phyloP scores from a whole-genome alignment of 2,113 vertebrate species.

The Rhea pennata region DNA sequence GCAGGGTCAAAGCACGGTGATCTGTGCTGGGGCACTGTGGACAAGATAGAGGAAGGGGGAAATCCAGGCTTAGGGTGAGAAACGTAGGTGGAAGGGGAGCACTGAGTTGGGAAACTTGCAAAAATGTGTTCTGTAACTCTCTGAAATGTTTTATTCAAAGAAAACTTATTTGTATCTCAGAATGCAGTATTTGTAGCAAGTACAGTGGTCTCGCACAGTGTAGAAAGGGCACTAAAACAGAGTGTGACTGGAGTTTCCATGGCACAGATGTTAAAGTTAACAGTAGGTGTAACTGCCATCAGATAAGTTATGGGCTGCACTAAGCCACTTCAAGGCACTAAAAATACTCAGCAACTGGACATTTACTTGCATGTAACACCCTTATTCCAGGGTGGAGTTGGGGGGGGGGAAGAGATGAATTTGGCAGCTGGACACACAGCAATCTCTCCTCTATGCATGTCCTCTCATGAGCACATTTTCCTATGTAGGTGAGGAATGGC shows the following conservation, averaged over 20 bases:
- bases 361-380: neutral
- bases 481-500: conserved; percentile 68
- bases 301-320: neutral
- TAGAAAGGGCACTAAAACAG: neutral
- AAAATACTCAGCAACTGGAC: neutral
- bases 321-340: neutral
- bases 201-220: neutral
- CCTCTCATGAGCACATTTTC: conserved; percentile 35
- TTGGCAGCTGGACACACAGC: neutral
- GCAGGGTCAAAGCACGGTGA: neutral
- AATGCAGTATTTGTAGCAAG: neutral
- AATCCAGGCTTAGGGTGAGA: neutral
- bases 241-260: neutral
- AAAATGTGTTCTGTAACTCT: neutral
- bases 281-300: neutral
- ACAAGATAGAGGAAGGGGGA: neutral
- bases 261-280: neutral
- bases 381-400: neutral
- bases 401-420: neutral
- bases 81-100: neutral
- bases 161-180: neutral
- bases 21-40: neutral
- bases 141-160: neutral
- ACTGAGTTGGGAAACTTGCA: neutral
- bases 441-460: neutral